Evolutionary conservation across 2,888 invertebrate genomes (phyloP).

Genomic region (Lasioglossum zephyrum): DNA sequence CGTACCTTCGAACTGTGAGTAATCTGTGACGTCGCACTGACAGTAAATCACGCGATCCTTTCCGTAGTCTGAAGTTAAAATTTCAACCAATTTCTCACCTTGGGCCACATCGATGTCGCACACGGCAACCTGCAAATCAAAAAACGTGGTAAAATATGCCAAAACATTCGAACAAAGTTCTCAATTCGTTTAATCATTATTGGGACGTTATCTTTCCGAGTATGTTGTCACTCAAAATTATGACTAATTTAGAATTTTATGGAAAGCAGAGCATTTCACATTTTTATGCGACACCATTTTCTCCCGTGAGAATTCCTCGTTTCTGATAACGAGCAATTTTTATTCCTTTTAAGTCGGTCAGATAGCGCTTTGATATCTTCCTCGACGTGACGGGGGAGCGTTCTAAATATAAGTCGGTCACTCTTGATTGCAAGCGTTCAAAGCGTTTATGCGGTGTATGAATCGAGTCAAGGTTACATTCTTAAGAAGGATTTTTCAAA

Average conservation of each 20-base stretch:
- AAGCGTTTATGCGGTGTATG: constrained; percentile 30
- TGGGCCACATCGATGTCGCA: constrained; percentile 90
- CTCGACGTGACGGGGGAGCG: constrained; percentile 34
- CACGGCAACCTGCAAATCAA: constrained; percentile 87
- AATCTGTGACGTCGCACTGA: constrained; percentile 91
- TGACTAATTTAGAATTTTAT: background rate
- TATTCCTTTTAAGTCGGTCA: constrained; percentile 15
- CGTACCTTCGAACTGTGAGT: constrained; percentile 90
- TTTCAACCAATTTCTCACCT: constrained; percentile 89
- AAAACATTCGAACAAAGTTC: background rate
- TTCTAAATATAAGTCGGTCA: constrained; percentile 66
- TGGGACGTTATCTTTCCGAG: background rate
- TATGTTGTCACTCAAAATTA: background rate
- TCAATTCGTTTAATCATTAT: background rate
- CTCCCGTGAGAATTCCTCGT: background rate
- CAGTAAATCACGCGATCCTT: constrained; percentile 90
- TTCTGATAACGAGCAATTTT: constrained; percentile 1
- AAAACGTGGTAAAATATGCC: background rate
- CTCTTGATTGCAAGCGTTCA: constrained; percentile 37
- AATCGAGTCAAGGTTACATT: constrained; percentile 52
- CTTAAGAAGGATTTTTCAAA: constrained; percentile 34
- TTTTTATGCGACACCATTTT: background rate
- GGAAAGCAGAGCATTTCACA: background rate
- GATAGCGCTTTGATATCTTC: constrained; percentile 23
- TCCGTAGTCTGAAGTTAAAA: constrained; percentile 88